phyloP scores from a whole-genome alignment of 2,888 invertebrate genomes.

The Troilus luridus region DNA sequence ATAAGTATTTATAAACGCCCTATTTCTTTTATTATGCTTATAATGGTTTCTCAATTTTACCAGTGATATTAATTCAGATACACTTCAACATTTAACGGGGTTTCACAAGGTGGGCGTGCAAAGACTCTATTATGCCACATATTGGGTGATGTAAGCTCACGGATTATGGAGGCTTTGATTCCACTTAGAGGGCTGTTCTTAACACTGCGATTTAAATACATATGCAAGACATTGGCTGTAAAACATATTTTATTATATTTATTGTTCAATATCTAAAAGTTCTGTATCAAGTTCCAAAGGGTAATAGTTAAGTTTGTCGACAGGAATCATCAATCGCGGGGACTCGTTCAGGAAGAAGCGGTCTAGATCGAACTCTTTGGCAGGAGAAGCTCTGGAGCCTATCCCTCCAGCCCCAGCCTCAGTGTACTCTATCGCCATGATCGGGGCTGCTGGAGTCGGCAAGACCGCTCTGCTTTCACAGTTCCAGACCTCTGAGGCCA shows the following conservation, averaged over 20 bases:
- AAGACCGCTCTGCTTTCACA: constrained; percentile 89
- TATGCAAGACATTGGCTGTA: not conserved
- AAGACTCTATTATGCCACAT: not conserved
- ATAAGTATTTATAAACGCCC: too few species aligned
- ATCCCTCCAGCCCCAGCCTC: constrained; percentile 67
- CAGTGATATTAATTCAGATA: not conserved
- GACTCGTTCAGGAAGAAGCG: constrained; percentile 76
- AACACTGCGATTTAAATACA: not conserved
- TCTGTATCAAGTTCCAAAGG: too few species aligned
- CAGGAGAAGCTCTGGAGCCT: constrained; percentile 72
- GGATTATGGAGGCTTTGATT: not conserved
- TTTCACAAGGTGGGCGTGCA: not conserved
- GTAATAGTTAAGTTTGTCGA: not conserved
- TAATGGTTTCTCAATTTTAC: too few species aligned
- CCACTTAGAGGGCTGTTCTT: not conserved
- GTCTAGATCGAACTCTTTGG: constrained; percentile 85
- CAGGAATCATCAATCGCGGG: constrained; percentile 65
- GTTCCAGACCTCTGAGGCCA: constrained; percentile 94
- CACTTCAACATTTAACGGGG: not conserved
- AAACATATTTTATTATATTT: not conserved
- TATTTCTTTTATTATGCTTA: too few species aligned
- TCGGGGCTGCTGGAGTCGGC: constrained; percentile 86
- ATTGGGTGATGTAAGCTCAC: not conserved
- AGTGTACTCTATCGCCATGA: constrained; percentile 80
- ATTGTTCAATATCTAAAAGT: not conserved